phyloP scores from a whole-genome alignment of 2,113 vertebrate genomes.

The Ammodytes dubius region DNA sequence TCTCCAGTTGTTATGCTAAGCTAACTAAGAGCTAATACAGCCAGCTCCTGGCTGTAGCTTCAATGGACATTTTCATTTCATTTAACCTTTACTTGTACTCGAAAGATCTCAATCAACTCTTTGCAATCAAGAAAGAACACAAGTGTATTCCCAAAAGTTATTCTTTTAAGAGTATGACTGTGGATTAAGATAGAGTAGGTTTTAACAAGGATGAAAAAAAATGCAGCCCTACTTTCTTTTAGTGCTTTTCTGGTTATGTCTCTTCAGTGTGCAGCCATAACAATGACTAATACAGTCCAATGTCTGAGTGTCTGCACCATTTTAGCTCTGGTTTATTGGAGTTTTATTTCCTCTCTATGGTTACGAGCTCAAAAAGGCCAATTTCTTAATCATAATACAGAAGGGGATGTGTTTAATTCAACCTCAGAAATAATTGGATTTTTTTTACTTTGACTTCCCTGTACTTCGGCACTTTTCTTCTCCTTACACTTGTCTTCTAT shows the following conservation, averaged over 20 bases:
- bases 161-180: no score
- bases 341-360: background rate
- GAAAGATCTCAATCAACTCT: no score
- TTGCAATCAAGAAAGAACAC: no score
- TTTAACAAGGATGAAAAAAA: no score
- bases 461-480: background rate
- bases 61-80: background rate
- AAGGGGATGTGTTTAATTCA: constrained; percentile 23
- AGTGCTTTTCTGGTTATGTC: no score
- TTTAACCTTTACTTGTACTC: no score
- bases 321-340: constrained; percentile 20
- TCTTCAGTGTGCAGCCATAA: background rate
- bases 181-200: no score
- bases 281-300: background rate
- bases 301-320: background rate
- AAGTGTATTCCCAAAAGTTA: no score
- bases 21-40: background rate
- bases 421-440: constrained; percentile 41
- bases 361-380: constrained; percentile 10
- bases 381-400: constrained; percentile 36
- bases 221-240: no score
- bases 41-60: background rate
- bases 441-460: constrained; percentile 34
- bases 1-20: background rate
- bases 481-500: constrained; percentile 6